Base-by-base conservation (phyloP, 2,797 vertebrate genomes). In the Phataginus tetradactyla region DNA sequence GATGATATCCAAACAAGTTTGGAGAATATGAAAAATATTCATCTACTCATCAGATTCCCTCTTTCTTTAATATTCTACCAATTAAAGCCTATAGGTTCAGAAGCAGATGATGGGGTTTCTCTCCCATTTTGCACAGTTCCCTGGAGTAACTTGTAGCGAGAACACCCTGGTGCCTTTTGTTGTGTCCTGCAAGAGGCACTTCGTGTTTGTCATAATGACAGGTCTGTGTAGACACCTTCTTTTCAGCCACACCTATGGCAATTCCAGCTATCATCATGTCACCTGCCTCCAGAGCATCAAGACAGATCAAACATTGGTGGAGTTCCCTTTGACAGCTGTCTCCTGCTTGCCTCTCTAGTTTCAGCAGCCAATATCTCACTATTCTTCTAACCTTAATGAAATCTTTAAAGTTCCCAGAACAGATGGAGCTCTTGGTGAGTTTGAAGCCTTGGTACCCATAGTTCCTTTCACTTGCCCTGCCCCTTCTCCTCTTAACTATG, bases 141-240 rank as follows among this genome's bases (percentile, higher is more conserved):
- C 69, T 42, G 83, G 77, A 96, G 91, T 95, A 78, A 77, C 37
- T 42, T 71, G 57, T 23, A 23, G 37, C 12, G 51, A 94, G 79
- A 96, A 85, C 14, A 11, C 51, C 27, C 13, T 1, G 7, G 20
- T 68, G 59, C 17, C 72, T 89, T 91, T 78, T 81, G 93, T 45
- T 77, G 69, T 85, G 84, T 20, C 27, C 42, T 51, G 42, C 57
- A 51, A 78, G 69, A 96, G 37, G 49, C n/a, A 51, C 20, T 83
- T 63, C 34, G 29, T 55, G 17, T 92, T 81, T 93, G 86, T 81
- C 96, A 85, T 81, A 64, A 95, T 75, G 74, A 95, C 84, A 92
- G 49, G 63, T 64, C 79, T 29, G 6, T 66, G 83, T 15, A 86
- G 94, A 91, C 89, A 95, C 57, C 91, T 92, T 59, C 86, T 89